Conservation (phyloP, 2,797 vertebrate species). For the Dromococcyx pavoninus region DNA sequence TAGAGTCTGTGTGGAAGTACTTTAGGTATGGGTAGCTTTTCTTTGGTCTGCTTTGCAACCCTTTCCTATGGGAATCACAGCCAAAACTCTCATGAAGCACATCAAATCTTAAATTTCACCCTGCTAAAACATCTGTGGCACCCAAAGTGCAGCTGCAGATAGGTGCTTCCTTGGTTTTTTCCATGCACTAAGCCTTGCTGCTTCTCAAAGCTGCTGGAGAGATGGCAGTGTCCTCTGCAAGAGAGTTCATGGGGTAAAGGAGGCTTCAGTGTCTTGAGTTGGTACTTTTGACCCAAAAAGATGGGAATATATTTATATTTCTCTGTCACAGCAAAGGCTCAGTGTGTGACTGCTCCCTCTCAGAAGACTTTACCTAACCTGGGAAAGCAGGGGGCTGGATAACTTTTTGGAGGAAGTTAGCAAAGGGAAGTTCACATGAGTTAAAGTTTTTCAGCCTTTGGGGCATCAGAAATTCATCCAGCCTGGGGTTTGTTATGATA, state of each 20-base stretch:
- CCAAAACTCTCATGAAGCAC: not conserved
- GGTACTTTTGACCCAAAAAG: not conserved
- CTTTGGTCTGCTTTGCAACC: not conserved
- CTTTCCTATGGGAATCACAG: not conserved
- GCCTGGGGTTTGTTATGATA: accelerated
- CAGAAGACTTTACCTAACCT: not conserved
- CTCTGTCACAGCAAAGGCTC: accelerated
- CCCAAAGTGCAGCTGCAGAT: too few species aligned
- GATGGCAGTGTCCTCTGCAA: not conserved
- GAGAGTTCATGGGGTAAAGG: not conserved
- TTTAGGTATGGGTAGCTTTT: not conserved
- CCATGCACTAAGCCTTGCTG: not conserved
- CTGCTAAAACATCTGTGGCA: not conserved
- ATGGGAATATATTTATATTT: not conserved
- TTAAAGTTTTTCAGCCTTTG: not conserved
- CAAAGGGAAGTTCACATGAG: not conserved
- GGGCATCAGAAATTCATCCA: not conserved
- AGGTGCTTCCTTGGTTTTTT: not conserved
- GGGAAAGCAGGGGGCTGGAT: accelerated
- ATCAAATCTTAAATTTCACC: not conserved
- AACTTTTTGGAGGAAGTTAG: not conserved
- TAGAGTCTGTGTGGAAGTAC: not conserved
- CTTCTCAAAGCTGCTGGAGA: not conserved
- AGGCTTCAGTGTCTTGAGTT: not conserved
- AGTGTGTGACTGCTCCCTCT: accelerated